Conservation (phyloP, 2,888 invertebrate genomes). For the Melinaea marsaeus region DNA sequence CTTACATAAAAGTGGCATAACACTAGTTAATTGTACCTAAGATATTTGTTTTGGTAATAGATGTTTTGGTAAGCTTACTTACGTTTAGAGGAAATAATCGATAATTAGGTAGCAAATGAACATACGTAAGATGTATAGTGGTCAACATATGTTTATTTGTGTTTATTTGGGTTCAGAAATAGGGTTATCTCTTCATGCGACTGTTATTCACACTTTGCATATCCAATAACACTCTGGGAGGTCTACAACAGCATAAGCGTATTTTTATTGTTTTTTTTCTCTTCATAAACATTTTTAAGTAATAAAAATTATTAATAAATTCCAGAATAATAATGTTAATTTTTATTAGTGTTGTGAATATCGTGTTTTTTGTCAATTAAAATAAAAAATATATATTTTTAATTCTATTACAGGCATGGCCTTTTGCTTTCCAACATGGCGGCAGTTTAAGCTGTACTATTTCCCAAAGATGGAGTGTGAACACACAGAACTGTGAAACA, state of each 20-base stretch:
- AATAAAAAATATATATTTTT: not conserved
- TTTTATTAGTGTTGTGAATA: too few species aligned
- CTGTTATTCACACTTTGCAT: constrained; percentile 39
- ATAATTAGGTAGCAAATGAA: too few species aligned
- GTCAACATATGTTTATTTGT: constrained; percentile 36
- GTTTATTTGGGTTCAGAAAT: constrained; percentile 49
- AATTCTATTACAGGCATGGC: constrained; percentile 84
- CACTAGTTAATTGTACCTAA: too few species aligned
- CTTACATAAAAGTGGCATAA: too few species aligned
- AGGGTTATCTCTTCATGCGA: constrained; percentile 48
- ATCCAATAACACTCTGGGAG: constrained; percentile 44
- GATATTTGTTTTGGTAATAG: too few species aligned
- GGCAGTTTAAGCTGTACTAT: constrained; percentile 68
- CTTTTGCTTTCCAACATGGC: constrained; percentile 85
- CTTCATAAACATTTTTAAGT: not conserved
- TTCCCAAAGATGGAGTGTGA: constrained; percentile 67
- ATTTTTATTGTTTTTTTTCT: not conserved
- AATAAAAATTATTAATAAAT: too few species aligned
- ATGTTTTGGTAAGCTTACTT: too few species aligned
- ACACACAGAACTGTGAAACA: constrained; percentile 43
- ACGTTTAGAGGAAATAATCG: too few species aligned
- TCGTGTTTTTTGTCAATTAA: too few species aligned
- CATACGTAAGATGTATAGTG: not conserved
- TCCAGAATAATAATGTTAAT: too few species aligned
- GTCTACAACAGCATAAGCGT: constrained; percentile 35